Evolutionary conservation across 2,113 vertebrate species (phyloP).

Genomic region (sheep (Ovis aries)): ARS-UI_Ramb_v3.0 NC_056055.1:133682001-133682500

Average conservation of each 20-base stretch:
- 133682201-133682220: slow-evolving; percentile 48
- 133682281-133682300: slow-evolving; percentile 47
- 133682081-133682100: slow-evolving; percentile 62
- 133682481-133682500: slow-evolving; percentile 33
- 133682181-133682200: not conserved
- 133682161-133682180: slow-evolving; percentile 53
- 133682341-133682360: not conserved
- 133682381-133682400: slow-evolving; percentile 36
- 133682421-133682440: slow-evolving; percentile 21
- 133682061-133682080: slow-evolving; percentile 61
- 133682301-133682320: slow-evolving; percentile 59
- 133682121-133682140: slow-evolving; percentile 71
- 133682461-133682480: slow-evolving; percentile 32
- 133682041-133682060: slow-evolving; percentile 64
- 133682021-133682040: slow-evolving; percentile 32
- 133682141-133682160: slow-evolving; percentile 72
- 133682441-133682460: slow-evolving; percentile 39
- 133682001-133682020: slow-evolving; percentile 4
- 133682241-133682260: not conserved
- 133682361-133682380: slow-evolving; percentile 54
- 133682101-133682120: slow-evolving; percentile 72
- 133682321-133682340: slow-evolving; percentile 6
- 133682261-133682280: not conserved
- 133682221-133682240: slow-evolving; percentile 11
- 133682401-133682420: slow-evolving; percentile 35